Percentiles rank a stretch among this genome's conserved stretches.
Evolutionary conservation across 2,113 vertebrate genomes (phyloP).

Genomic region (Sterna hirundo): DNA sequence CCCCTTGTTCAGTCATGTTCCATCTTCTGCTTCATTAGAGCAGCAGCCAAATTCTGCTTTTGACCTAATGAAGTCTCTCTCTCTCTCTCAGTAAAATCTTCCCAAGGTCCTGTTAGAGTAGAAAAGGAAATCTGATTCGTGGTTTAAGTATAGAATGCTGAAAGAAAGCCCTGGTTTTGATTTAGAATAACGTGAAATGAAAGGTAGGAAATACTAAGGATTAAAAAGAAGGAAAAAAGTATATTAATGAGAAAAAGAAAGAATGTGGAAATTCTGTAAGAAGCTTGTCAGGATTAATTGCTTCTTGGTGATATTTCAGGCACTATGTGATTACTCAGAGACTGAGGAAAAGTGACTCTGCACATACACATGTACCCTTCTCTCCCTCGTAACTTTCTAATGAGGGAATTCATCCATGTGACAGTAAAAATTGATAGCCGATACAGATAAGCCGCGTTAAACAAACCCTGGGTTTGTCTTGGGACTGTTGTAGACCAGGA

Average conservation of each 20-base stretch:
- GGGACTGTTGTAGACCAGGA: neutral
- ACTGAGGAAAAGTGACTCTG: neutral
- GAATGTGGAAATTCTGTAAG: neutral
- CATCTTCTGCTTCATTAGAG: neutral
- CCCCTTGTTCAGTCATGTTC: neutral
- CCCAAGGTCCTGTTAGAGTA: neutral
- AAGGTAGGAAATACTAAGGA: neutral
- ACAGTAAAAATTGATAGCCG: neutral
- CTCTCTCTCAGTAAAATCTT: neutral
- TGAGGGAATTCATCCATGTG: neutral
- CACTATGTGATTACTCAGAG: neutral
- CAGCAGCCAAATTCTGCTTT: neutral
- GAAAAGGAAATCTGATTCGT: neutral
- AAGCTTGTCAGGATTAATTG: neutral
- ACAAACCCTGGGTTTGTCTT: neutral
- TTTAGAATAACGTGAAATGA: neutral
- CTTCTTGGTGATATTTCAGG: neutral
- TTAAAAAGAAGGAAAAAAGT: neutral
- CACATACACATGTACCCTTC: neutral
- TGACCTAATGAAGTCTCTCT: neutral
- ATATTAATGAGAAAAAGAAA: neutral
- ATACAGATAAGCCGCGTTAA: neutral
- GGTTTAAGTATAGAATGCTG: neutral
- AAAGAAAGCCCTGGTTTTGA: neutral
- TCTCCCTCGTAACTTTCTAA: neutral